Evolutionary conservation across 2,797 vertebrate species (phyloP), one percentile per base, ranked within the genome.

Genomic region (Thaleichthys pacificus): DNA sequence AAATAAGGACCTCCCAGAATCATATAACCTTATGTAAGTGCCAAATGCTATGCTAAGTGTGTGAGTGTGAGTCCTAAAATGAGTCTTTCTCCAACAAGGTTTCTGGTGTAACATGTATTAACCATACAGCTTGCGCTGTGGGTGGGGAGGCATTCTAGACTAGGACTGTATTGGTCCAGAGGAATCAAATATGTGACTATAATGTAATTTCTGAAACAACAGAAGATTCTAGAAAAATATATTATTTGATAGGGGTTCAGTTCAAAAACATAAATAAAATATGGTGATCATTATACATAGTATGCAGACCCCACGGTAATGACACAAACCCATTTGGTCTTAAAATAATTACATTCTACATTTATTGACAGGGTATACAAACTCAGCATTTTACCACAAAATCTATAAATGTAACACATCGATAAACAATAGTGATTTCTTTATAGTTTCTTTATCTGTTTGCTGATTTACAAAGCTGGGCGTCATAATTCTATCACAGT

Each of bases 61-160:
- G 77, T 87, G 82, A 87, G 88, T 87, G 84, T 85, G 89, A 83
- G 87, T 80, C 54, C 76, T 77, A 56, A 85, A 85, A 89, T 86
- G 80, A 87, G 83, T 74, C 80, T 80, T 83, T 89, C 77, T 88
- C 78, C 82, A 80, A 71, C 60, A 65, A 70, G 80, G 68, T 71
- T 65, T 88, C 68, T 62, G 30, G 63, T 81, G 68, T 80, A 76
- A 82, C 68, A 80, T 78, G 83, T 73, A 86, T 89, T 88, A 80
- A 80, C 74, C 73, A 76, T 73, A 79, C 71, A 77, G 76, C 49
- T 56, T 62, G 11, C 69, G 22, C 61, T 28, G 80, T 73, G 72
- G 78, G 71, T 35, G 77, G 11, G 21, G n/a, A 60, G 72, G 49
- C 42, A 61, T 74, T 30, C 56, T 64, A 54, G 21, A 24, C 24